Percentiles rank a stretch among this genome's conserved stretches.
Conservation (phyloP, 2,113 vertebrate genomes). For the Carassius carassius region DNA sequence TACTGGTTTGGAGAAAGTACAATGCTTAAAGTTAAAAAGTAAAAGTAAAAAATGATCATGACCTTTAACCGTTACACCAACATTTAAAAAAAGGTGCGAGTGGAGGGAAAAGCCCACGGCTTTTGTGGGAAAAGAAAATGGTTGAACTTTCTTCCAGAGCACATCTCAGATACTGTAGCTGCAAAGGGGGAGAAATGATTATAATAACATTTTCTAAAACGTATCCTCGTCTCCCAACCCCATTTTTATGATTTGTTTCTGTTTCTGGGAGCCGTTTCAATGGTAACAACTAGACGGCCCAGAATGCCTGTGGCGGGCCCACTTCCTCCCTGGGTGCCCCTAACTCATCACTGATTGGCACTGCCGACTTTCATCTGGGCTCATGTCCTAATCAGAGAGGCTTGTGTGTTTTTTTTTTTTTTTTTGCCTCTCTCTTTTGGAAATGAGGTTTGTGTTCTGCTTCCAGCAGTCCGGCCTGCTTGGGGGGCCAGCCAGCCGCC, state of each 20-base stretch:
- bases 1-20: conserved; percentile 1
- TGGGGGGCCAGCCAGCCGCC: conserved; percentile 39
- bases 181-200: conserved; percentile 46
- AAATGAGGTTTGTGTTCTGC: conserved; percentile 60
- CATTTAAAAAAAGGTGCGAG: background rate
- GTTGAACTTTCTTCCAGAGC: background rate
- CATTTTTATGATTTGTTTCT: conserved; percentile 57
- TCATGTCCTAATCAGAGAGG: conserved; percentile 62
- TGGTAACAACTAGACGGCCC: conserved; percentile 66
- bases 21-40: conserved; percentile 9
- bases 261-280: conserved; percentile 66
- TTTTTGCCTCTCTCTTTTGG: conserved; percentile 49
- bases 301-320: conserved; percentile 66
- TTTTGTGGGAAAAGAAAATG: background rate
- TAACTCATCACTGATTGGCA: conserved; percentile 72
- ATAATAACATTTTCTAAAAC: conserved; percentile 56
- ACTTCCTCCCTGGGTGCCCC: conserved; percentile 73
- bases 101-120: background rate
- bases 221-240: background rate
- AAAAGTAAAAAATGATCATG: background rate
- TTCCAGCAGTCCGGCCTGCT: conserved; percentile 53
- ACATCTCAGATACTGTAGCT: conserved; percentile 36
- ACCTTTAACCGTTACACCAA: conserved; percentile 15
- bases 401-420: conserved; percentile 54
- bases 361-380: conserved; percentile 68